A percentile compares a stretch with the other conserved stretches of the same genome.
Evolutionary conservation across 1,140 invertebrate species (phyloP).

Genomic region (Maconellicoccus hirsutus): DNA sequence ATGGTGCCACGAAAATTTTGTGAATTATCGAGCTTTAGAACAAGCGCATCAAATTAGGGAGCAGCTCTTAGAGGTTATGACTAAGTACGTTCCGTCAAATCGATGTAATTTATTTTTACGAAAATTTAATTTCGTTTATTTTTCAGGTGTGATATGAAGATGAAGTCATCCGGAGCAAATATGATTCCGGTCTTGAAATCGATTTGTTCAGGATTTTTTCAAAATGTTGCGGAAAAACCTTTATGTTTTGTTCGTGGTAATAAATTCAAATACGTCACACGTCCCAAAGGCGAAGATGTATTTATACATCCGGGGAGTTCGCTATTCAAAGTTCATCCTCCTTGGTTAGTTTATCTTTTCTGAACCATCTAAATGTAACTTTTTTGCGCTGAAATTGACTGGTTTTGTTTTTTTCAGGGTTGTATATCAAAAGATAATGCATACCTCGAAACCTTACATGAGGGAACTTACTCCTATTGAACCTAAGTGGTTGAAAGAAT

Average conservation of each 20-base stretch:
- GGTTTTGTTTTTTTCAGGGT: slow-evolving; percentile 43
- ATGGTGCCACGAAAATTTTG: slow-evolving; percentile 84
- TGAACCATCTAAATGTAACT: background rate
- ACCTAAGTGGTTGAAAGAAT: slow-evolving; percentile 58
- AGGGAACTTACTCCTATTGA: slow-evolving; percentile 58
- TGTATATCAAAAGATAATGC: slow-evolving; percentile 78
- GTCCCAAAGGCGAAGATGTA: slow-evolving; percentile 50
- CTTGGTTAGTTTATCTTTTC: background rate
- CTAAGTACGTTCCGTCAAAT: background rate
- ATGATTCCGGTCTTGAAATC: slow-evolving; percentile 63
- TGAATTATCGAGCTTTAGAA: slow-evolving; percentile 72
- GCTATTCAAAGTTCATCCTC: slow-evolving; percentile 51
- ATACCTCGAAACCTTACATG: slow-evolving; percentile 74
- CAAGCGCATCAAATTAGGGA: slow-evolving; percentile 69
- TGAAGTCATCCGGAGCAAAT: slow-evolving; percentile 55
- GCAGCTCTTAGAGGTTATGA: slow-evolving; percentile 59
- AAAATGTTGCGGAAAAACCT: slow-evolving; percentile 74
- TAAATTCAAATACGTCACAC: slow-evolving; percentile 61
- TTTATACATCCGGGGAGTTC: slow-evolving; percentile 74
- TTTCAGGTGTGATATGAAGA: background rate
- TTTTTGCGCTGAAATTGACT: background rate
- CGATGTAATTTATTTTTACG: too few relatives aligned
- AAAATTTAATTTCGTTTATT: background rate
- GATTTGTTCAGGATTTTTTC: slow-evolving; percentile 70
- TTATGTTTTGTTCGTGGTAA: slow-evolving; percentile 40